Base-by-base conservation (phyloP, 2,113 vertebrate species). In the Athene noctua region DNA sequence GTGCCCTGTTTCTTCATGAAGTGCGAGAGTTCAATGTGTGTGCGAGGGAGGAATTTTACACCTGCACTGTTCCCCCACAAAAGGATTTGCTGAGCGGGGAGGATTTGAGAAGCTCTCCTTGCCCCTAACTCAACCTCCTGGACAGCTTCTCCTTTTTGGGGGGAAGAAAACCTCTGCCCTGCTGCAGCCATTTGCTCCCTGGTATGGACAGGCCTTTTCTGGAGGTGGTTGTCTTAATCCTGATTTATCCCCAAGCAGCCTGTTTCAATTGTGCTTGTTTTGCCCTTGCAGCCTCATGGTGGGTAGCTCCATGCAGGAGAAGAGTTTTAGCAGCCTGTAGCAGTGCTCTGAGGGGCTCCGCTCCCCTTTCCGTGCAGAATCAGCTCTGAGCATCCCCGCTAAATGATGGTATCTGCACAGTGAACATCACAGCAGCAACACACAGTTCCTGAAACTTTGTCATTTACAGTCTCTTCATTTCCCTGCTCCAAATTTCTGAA, bases 11-110 rank as follows among this genome's bases (percentile, higher is more conserved):
- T 72, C 79, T n/a, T 95, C 74, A 55, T 26, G 75, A 77, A 77
- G 80, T 9, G 57, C 72, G 67, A 78, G 75, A 62, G 71, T 18
- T 91, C 92, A 63, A 26, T 4, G 83, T 68, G 95, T 71, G 90
- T 79, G 94, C 15, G 70, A 94, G 82, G 73, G 30, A 86, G 90
- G 94, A 81, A 26, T 81, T 96, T 97, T 77, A 85, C 87, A 85
- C 92, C 95, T 38, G 42, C 40, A 30, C 88, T 13, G 25, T 13
- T 26, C 25, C 8, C 61, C 74, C 40, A 22, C 46, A 86, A 8
- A 26, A 29, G 7, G 2, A 46, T 12, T 7, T 14, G 47, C 55
- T 18, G 63, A 80, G 58, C 54, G 40, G 55, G 36, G 9, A 40
- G 23, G 38, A 22, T 61, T 65, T 65, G n/a, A 19, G 77, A 51